Percentiles rank a stretch among this genome's conserved stretches.
Conservation (phyloP, 2,888 invertebrate species). For the Crossocerus cetratus region DNA sequence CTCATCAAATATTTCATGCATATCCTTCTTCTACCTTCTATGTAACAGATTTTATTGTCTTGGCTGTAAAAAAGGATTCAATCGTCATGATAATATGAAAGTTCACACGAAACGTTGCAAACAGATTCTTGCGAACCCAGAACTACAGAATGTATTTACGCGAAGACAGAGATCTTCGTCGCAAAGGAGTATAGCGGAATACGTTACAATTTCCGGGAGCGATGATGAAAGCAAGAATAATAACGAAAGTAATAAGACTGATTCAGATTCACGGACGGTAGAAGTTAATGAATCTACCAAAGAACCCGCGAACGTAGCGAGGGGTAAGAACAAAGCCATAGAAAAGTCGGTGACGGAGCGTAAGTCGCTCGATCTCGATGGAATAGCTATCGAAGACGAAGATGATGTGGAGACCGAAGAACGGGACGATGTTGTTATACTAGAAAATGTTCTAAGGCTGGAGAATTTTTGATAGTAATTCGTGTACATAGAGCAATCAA, state of each 20-base stretch:
- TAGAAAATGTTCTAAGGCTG: too few relatives aligned
- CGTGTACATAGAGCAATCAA: too few relatives aligned
- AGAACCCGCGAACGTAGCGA: too few relatives aligned
- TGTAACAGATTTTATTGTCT: slow-evolving; percentile 65
- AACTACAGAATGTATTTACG: slow-evolving; percentile 49
- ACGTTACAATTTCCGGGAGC: not conserved
- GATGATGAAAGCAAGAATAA: not conserved
- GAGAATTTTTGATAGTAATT: too few relatives aligned
- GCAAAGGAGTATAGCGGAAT: not conserved
- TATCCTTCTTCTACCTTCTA: not conserved
- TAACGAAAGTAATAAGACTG: too few relatives aligned
- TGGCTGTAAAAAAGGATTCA: slow-evolving; percentile 66
- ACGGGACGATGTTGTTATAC: too few relatives aligned
- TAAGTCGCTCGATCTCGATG: too few relatives aligned
- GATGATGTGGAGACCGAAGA: too few relatives aligned
- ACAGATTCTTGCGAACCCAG: slow-evolving; percentile 61
- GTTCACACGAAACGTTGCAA: slow-evolving; percentile 68
- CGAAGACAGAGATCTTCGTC: slow-evolving; percentile 41
- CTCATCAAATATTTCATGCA: not conserved
- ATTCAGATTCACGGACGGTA: not conserved
- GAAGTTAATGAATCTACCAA: not conserved
- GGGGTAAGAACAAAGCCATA: too few relatives aligned
- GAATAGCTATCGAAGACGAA: too few relatives aligned
- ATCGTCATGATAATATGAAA: slow-evolving; percentile 72
- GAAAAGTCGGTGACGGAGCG: too few relatives aligned